Conservation (phyloP, 2,888 invertebrate genomes). For the Aradus depressus region DNA sequence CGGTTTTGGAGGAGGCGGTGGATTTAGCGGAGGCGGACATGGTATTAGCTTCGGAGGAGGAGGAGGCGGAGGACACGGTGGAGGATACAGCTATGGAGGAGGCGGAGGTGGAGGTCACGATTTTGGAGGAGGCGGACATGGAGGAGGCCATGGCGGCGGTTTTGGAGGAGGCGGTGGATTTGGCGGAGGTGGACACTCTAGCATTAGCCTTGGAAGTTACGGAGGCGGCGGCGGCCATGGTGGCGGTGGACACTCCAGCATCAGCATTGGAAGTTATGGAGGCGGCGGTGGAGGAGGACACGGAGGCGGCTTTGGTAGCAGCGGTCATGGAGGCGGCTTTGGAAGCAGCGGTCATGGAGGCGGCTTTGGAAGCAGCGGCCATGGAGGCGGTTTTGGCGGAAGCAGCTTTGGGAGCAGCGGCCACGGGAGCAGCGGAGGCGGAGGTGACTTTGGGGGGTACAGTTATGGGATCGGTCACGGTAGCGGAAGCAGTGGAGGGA, state of each 20-base stretch:
- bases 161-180: slow-evolving; percentile 12
- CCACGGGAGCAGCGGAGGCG: slow-evolving; percentile 1
- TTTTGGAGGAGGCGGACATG: slow-evolving; percentile 1
- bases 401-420: neutral
- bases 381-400: slow-evolving; percentile 7
- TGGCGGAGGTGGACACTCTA: neutral
- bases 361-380: neutral
- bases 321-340: slow-evolving; percentile 1
- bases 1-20: slow-evolving; percentile 14
- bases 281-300: neutral
- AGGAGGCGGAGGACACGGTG: slow-evolving; percentile 13
- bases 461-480: slow-evolving; percentile 8
- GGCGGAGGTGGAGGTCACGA: slow-evolving; percentile 3
- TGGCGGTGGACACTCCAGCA: slow-evolving; percentile 4
- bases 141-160: slow-evolving; percentile 14
- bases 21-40: slow-evolving; percentile 13
- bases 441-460: neutral
- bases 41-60: slow-evolving; percentile 11
- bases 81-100: slow-evolving; percentile 2
- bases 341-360: neutral
- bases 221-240: slow-evolving; percentile 7
- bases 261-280: slow-evolving; percentile 1
- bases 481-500: slow-evolving; percentile 6
- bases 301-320: neutral
- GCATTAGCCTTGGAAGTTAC: neutral